Percentiles rank a stretch among this genome's conserved stretches.
phyloP scores from a whole-genome alignment of 2,113 vertebrate genomes.

The Anser cygnoides region DNA sequence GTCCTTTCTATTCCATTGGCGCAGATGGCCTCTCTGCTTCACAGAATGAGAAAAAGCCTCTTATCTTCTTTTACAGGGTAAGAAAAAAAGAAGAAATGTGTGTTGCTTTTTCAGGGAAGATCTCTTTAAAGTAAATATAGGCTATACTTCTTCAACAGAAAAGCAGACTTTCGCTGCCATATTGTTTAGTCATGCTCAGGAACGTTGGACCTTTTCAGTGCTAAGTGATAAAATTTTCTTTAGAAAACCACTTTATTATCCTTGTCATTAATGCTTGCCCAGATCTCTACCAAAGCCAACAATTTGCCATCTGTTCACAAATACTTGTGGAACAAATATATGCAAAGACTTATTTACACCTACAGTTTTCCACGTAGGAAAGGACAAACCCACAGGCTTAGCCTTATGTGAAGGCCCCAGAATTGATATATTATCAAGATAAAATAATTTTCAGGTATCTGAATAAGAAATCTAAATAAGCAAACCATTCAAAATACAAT shows the following conservation, averaged over 20 bases:
- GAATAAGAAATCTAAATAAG: background rate
- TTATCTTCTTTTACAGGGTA: background rate
- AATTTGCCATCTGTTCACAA: constrained; percentile 34
- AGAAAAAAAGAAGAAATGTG: background rate
- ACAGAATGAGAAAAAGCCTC: background rate
- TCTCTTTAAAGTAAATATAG: background rate
- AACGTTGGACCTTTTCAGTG: background rate
- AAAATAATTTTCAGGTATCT: background rate
- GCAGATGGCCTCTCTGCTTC: background rate
- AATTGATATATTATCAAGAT: background rate
- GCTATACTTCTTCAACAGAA: background rate
- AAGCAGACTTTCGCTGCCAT: background rate
- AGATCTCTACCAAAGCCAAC: background rate
- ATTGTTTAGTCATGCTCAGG: background rate
- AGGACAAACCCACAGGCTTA: background rate
- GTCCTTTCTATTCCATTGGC: background rate
- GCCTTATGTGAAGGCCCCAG: background rate
- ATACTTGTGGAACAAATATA: background rate
- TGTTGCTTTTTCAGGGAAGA: background rate
- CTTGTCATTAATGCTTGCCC: constrained; percentile 35
- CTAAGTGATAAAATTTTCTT: background rate
- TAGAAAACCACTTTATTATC: constrained; percentile 20
- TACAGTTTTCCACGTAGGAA: background rate
- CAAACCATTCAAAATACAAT: background rate
- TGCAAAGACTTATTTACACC: background rate